These are phyloP conservation scores for Lepidurus arcticus DNA, from an alignment of 1,140 invertebrate genomes.

Conservation along the genomic window DNA sequence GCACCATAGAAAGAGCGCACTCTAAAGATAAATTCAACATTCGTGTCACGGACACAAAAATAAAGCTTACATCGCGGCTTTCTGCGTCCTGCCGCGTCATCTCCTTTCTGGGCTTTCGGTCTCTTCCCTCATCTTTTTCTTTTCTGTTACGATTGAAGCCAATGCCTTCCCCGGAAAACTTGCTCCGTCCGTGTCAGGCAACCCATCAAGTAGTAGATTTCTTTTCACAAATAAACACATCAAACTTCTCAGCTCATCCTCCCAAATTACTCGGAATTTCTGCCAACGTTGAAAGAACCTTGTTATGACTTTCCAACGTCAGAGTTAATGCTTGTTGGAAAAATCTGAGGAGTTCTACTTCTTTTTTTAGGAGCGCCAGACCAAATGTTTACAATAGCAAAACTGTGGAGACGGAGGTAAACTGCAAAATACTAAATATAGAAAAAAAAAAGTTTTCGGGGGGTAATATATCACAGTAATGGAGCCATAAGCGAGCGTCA, in stretches of 20 bases:
- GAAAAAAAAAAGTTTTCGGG: background rate
- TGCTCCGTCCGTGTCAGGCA: no score
- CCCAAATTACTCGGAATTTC: background rate
- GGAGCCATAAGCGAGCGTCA: background rate
- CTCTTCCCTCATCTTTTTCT: background rate
- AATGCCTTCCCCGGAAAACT: background rate
- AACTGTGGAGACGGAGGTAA: no score
- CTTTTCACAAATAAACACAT: background rate
- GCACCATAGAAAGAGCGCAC: constrained; percentile 12
- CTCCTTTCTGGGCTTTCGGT: background rate
- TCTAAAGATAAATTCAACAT: constrained; percentile 12
- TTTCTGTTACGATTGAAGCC: background rate
- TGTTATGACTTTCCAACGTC: background rate
- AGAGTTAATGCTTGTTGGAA: background rate
- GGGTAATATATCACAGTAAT: background rate
- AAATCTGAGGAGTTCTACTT: no score
- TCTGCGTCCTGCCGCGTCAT: background rate
- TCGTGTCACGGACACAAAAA: constrained; percentile 8
- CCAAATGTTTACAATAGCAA: no score
- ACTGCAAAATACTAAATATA: no score
- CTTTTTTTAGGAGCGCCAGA: no score
- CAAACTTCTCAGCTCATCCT: background rate
- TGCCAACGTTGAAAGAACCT: background rate
- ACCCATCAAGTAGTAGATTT: background rate
- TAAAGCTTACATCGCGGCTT: constrained; percentile 3